These are phyloP conservation scores for Aplidium turbinatum DNA, from an alignment of 23 tunicate genomes.

Conservation along the genomic window DNA sequence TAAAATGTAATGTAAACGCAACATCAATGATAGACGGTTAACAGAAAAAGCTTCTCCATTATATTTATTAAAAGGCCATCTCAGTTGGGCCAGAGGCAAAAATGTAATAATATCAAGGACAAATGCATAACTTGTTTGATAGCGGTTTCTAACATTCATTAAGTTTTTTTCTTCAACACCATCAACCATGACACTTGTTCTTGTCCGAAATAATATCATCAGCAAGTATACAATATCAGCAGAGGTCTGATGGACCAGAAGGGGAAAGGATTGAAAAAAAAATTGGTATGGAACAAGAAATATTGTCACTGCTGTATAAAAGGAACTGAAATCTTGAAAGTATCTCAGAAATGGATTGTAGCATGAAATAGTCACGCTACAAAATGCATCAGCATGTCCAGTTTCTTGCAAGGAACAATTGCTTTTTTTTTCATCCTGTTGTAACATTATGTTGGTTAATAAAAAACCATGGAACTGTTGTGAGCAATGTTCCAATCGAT, in stretches of 20 bases:
- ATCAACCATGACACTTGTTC: slow-evolving; percentile 74
- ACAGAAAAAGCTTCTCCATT: slow-evolving; percentile 35
- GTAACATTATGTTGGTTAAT: too few relatives aligned
- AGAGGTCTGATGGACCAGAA: slow-evolving; percentile 26
- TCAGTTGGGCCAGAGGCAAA: slow-evolving; percentile 48
- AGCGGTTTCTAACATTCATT: slow-evolving; percentile 55
- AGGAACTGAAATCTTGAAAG: slow-evolving; percentile 46
- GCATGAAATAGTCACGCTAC: slow-evolving; percentile 68
- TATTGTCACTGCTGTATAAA: slow-evolving; percentile 39
- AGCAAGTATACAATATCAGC: slow-evolving; percentile 65
- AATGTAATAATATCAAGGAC: slow-evolving; percentile 62
- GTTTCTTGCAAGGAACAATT: slow-evolving; percentile 50
- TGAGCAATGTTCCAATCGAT: too few relatives aligned
- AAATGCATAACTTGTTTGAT: slow-evolving; percentile 73
- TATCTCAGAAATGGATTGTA: slow-evolving; percentile 57
- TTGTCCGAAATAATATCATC: slow-evolving; percentile 65
- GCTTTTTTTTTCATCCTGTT: too few relatives aligned
- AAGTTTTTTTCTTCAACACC: slow-evolving; percentile 86
- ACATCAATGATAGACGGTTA: slow-evolving; percentile 51
- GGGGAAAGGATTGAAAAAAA: slow-evolving; percentile 45
- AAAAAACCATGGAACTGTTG: too few relatives aligned
- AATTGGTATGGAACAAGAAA: slow-evolving; percentile 70
- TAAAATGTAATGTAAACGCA: slow-evolving; percentile 74
- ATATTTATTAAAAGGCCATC: slow-evolving; percentile 40
- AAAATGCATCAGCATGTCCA: slow-evolving; percentile 61